phyloP scores from a whole-genome alignment of 1,140 invertebrate species.

The Diabrotica virgifera region DNA sequence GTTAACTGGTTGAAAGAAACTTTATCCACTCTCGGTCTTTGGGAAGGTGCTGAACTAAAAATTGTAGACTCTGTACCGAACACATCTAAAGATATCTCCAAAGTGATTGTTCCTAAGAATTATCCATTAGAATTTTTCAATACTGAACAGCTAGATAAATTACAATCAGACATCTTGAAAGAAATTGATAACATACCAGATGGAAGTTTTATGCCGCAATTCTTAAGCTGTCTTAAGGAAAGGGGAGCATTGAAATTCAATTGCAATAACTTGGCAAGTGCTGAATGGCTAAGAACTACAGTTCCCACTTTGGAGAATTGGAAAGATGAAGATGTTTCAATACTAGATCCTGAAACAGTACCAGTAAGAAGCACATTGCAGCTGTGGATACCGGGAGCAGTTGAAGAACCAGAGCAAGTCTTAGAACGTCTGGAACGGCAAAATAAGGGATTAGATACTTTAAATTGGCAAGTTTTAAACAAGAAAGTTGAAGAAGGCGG shows the following conservation, averaged over 20 bases:
- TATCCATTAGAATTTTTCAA: conserved; percentile 11
- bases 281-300: conserved; percentile 7
- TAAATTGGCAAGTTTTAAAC: conserved; percentile 8
- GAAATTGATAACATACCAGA: conserved; percentile 5
- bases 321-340: conserved; percentile 1
- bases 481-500: background rate
- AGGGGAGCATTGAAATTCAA: conserved; percentile 4
- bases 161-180: conserved; percentile 9
- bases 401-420: conserved; percentile 9
- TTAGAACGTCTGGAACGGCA: conserved; percentile 12
- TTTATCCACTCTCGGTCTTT: background rate
- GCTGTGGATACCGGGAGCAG: conserved; percentile 6
- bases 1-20: conserved; percentile 15
- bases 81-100: background rate
- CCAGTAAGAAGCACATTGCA: conserved; percentile 5
- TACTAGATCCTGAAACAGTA: conserved; percentile 5
- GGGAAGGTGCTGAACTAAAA: conserved; percentile 11
- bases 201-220: conserved; percentile 13
- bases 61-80: background rate
- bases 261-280: conserved; percentile 14
- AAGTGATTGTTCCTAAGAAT: conserved; percentile 4
- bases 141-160: conserved; percentile 5
- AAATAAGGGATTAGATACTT: conserved; percentile 9
- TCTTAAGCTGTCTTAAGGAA: conserved; percentile 4
- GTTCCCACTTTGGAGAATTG: conserved; percentile 2